Percentiles rank a stretch among this genome's conserved stretches.
Conservation (phyloP, 64 coral and sea anemone genomes). For the Montipora sp. region DNA sequence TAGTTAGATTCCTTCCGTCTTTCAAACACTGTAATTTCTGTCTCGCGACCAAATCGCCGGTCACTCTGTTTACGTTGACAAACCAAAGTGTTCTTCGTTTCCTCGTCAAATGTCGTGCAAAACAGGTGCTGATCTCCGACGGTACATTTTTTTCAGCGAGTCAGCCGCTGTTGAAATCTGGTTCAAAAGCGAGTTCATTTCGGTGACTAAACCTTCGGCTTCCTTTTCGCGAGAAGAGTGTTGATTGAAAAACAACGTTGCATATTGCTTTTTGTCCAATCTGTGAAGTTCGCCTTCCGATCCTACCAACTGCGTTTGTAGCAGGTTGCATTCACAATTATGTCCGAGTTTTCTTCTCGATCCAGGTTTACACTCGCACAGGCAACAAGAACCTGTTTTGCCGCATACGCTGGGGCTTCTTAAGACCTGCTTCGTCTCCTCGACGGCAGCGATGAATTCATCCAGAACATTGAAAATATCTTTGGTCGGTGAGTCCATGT, state of each 20-base stretch:
- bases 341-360: conserved; percentile 49
- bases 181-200: conserved; percentile 93
- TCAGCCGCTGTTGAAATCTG: conserved; percentile 83
- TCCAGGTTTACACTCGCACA: conserved; percentile 27
- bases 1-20: neutral
- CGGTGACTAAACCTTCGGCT: conserved; percentile 77
- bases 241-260: conserved; percentile 72
- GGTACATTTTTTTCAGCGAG: conserved; percentile 89
- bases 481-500: conserved; percentile 68
- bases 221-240: conserved; percentile 72
- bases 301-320: conserved; percentile 30
- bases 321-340: conserved; percentile 58
- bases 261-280: conserved; percentile 56
- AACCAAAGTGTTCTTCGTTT: neutral
- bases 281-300: conserved; percentile 50
- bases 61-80: neutral
- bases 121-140: conserved; percentile 66
- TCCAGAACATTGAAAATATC: conserved; percentile 89
- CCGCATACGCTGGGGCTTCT: conserved; percentile 81
- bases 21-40: neutral
- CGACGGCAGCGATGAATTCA: conserved; percentile 91
- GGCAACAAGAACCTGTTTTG: conserved; percentile 60
- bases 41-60: no score
- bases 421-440: conserved; percentile 92
- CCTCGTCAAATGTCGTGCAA: conserved; percentile 11